These are phyloP conservation scores for Acrocephalus scirpaceus DNA, from an alignment of 2,797 vertebrate genomes.

Conservation along the genomic window DNA sequence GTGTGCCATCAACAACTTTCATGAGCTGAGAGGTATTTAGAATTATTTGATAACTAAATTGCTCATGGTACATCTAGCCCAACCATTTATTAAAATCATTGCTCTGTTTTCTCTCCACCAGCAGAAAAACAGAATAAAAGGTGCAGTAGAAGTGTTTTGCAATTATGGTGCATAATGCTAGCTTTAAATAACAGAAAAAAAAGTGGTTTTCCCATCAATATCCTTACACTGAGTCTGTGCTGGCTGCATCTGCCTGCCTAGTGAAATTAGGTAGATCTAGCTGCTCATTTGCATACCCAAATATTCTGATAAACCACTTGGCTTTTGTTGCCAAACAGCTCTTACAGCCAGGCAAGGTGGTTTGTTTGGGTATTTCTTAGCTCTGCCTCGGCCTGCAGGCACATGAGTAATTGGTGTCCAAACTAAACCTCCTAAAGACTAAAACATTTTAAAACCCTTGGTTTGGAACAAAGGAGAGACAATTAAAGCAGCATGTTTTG, in stretches of 20 bases:
- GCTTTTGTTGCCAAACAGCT: not conserved
- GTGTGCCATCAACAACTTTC: not conserved
- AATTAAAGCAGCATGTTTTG: not conserved
- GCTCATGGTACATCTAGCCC: not conserved
- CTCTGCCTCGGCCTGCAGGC: not conserved
- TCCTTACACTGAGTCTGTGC: not conserved
- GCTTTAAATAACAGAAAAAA: not conserved
- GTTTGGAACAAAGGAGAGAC: not conserved
- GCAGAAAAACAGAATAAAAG: not conserved
- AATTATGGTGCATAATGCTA: not conserved
- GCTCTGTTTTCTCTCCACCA: fast-evolving
- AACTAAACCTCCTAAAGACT: not conserved
- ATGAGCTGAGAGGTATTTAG: not conserved
- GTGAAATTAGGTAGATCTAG: not conserved
- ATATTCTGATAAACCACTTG: not conserved
- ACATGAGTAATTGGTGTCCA: not conserved
- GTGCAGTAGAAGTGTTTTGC: not conserved
- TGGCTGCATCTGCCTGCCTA: not conserved
- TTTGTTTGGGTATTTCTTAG: not conserved
- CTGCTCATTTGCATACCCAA: not conserved
- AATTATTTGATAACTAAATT: not conserved
- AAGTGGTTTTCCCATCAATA: fast-evolving
- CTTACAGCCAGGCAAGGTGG: not conserved
- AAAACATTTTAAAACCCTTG: not conserved
- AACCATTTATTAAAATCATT: not conserved